phyloP scores from a whole-genome alignment of 1,140 invertebrate genomes.

The Trichogramma pretiosum region DNA sequence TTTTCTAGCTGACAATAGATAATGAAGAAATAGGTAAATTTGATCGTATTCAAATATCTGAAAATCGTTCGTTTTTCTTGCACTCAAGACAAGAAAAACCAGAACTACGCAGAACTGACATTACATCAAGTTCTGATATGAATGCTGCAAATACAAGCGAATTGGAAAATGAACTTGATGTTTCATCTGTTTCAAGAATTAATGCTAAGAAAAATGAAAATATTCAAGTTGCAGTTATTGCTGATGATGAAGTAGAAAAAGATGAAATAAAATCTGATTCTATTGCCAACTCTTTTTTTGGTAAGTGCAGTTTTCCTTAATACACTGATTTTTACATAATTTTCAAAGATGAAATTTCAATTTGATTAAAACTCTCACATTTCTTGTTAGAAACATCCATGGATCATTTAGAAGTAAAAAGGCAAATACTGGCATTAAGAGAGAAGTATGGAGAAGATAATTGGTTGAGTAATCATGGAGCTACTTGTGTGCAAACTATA shows the following conservation, averaged over 20 bases:
- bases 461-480: slow-evolving; percentile 51
- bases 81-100: no score
- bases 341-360: background rate
- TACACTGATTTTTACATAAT: background rate
- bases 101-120: no score
- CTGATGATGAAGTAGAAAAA: slow-evolving; percentile 28
- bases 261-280: slow-evolving; percentile 15
- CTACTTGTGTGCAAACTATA: slow-evolving; percentile 47
- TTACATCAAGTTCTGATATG: no score
- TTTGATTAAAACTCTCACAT: slow-evolving; percentile 3
- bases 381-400: slow-evolving; percentile 27
- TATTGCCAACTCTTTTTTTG: slow-evolving; percentile 2
- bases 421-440: slow-evolving; percentile 50
- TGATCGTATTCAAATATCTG: no score
- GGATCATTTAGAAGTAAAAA: slow-evolving; percentile 52
- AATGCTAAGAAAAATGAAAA: slow-evolving; percentile 26
- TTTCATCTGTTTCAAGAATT: no score
- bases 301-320: background rate
- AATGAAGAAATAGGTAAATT: no score
- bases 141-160: no score
- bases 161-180: no score
- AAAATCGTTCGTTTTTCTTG: no score
- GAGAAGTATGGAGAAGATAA: slow-evolving; percentile 50
- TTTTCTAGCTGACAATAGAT: no score
- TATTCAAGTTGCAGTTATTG: slow-evolving; percentile 34